phyloP scores from a whole-genome alignment of 2,797 vertebrate species.

The Acipenser ruthenus region DNA sequence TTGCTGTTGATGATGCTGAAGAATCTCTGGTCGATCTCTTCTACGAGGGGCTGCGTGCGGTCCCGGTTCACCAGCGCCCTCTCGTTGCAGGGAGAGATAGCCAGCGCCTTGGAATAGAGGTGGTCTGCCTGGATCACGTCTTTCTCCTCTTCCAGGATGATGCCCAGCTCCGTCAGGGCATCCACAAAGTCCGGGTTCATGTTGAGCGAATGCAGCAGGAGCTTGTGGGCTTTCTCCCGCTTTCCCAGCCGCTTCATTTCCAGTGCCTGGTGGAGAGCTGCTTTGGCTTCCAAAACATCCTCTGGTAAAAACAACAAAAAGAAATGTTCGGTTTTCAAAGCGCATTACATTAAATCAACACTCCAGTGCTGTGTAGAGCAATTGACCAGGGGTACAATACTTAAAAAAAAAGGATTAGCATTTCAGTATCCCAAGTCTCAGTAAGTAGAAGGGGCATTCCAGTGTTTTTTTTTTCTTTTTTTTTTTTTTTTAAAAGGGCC shows the following conservation, averaged over 20 bases:
- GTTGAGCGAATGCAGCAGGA: conserved; percentile 84
- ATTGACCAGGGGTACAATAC: too few relatives aligned
- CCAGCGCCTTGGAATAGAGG: conserved; percentile 83
- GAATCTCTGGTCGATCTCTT: conserved; percentile 90
- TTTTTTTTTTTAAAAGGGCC: too few relatives aligned
- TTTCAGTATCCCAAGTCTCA: too few relatives aligned
- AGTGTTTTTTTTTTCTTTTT: too few relatives aligned
- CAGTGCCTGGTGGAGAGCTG: conserved; percentile 79
- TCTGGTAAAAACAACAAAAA: conserved; percentile 52
- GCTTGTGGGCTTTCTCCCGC: conserved; percentile 84
- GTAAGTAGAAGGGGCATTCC: too few relatives aligned
- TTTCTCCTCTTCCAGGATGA: conserved; percentile 88
- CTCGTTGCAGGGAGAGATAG: conserved; percentile 78
- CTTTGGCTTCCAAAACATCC: conserved; percentile 73
- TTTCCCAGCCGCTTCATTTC: conserved; percentile 94
- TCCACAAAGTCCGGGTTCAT: conserved; percentile 88
- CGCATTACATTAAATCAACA: too few relatives aligned
- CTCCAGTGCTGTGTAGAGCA: too few relatives aligned
- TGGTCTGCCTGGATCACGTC: conserved; percentile 91
- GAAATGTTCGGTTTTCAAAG: too few relatives aligned
- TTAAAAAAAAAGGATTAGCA: too few relatives aligned
- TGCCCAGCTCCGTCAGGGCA: conserved; percentile 83
- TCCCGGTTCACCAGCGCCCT: conserved; percentile 81
- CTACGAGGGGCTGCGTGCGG: conserved; percentile 84
- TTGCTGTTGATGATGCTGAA: conserved; percentile 92